Evolutionary conservation across 2,113 vertebrate species (phyloP).

Genomic region (Callithrix jacchus): DNA sequence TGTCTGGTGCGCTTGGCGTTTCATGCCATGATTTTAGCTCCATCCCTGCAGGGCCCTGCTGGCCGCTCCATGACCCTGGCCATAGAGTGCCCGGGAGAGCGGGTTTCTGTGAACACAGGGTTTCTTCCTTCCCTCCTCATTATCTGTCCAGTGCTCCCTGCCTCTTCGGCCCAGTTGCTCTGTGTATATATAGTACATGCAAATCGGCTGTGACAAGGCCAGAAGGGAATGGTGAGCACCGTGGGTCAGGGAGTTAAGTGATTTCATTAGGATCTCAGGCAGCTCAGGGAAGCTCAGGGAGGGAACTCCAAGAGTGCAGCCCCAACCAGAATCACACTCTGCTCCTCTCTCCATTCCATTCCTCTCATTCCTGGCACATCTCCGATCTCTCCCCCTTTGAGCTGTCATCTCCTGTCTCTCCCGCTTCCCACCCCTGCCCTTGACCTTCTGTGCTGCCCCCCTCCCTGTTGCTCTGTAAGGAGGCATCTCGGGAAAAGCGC

Average conservation of each 20-base stretch:
- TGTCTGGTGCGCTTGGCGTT: background rate
- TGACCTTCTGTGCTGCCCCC: background rate
- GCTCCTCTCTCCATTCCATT: fast-evolving
- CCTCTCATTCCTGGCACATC: background rate
- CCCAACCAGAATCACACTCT: background rate
- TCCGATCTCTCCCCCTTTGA: background rate
- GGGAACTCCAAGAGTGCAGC: background rate
- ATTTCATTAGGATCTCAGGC: background rate
- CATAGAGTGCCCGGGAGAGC: fast-evolving
- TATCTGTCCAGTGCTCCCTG: fast-evolving
- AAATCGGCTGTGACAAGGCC: background rate
- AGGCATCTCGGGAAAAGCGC: background rate
- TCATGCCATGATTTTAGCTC: fast-evolving
- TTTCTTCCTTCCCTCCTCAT: background rate
- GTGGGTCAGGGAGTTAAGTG: background rate
- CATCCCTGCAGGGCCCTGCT: background rate
- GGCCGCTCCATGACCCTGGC: background rate
- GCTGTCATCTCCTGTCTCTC: background rate
- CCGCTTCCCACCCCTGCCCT: background rate
- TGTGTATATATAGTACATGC: background rate
- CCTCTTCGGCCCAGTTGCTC: background rate
- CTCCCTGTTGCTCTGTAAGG: background rate
- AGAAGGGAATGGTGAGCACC: background rate
- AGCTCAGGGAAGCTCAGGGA: background rate
- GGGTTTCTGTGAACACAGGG: background rate